Conservation (phyloP, 1,140 invertebrate species). For the Cydia pomonella region DNA sequence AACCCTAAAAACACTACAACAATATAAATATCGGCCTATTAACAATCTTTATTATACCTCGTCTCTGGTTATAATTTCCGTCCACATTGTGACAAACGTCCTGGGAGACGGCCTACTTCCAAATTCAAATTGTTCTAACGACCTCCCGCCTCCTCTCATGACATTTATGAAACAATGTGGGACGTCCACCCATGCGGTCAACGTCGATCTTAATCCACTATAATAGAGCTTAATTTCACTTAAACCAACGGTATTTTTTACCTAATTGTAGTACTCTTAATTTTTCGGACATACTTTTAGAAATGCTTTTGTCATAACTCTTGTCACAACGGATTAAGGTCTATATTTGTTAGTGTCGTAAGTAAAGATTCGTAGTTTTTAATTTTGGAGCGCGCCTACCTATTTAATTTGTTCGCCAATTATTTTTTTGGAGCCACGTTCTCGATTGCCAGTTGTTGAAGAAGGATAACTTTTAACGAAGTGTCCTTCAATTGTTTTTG, state of each 20-base stretch:
- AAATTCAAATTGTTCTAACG: conserved; percentile 47
- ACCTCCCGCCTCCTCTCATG: conserved; percentile 28
- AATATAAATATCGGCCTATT: no score
- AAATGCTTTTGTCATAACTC: neutral
- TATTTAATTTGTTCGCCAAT: conserved; percentile 26
- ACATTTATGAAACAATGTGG: conserved; percentile 30
- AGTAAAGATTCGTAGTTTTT: neutral
- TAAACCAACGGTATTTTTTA: neutral
- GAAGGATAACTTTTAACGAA: conserved; percentile 6
- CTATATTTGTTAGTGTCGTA: neutral
- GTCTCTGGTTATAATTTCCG: neutral
- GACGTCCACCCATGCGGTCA: conserved; percentile 7
- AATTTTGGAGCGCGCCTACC: conserved; percentile 22
- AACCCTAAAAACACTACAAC: no score
- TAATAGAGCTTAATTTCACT: neutral
- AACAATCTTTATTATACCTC: neutral
- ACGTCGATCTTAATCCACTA: neutral
- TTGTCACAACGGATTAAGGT: neutral
- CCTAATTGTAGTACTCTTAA: neutral
- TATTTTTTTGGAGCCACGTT: conserved; percentile 24
- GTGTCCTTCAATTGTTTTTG: neutral
- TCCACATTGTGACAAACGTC: conserved; percentile 35
- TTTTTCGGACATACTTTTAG: neutral
- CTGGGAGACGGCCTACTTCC: conserved; percentile 43
- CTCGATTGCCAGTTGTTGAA: conserved; percentile 23